Conservation (phyloP, 2,888 invertebrate genomes). For the Selenia dentaria region DNA sequence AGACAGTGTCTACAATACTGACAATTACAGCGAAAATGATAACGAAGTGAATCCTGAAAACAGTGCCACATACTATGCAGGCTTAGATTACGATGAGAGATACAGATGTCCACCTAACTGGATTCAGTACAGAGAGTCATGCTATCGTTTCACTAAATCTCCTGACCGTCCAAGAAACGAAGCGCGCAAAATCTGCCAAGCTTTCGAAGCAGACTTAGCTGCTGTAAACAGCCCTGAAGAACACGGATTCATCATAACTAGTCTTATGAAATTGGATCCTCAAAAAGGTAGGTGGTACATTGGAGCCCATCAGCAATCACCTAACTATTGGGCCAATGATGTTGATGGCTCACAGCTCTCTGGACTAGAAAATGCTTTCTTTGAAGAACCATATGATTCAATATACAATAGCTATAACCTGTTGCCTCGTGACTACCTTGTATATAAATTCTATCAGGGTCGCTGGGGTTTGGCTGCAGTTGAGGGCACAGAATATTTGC, state of each 20-base stretch:
- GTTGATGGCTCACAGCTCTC: conserved; percentile 91
- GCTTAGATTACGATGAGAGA: conserved; percentile 72
- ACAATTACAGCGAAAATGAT: conserved; percentile 60
- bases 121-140: conserved; percentile 91
- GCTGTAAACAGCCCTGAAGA: conserved; percentile 93
- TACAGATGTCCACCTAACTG: conserved; percentile 93
- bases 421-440: conserved; percentile 89
- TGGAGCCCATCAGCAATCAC: conserved; percentile 90
- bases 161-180: conserved; percentile 92
- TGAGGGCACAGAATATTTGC: conserved; percentile 89
- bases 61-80: conserved; percentile 68
- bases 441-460: conserved; percentile 91
- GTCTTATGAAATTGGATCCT: conserved; percentile 92
- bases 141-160: conserved; percentile 95
- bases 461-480: conserved; percentile 95
- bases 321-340: conserved; percentile 93
- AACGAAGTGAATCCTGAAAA: conserved; percentile 71
- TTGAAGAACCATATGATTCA: conserved; percentile 82
- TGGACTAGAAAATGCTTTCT: conserved; percentile 92
- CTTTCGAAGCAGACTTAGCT: conserved; percentile 91
- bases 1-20: conserved; percentile 57
- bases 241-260: conserved; percentile 93
- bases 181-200: conserved; percentile 93
- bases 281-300: conserved; percentile 95
- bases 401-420: conserved; percentile 74